Evolutionary conservation across 2,888 invertebrate genomes (phyloP), one percentile per base, ranked within the genome.

Genomic region (Boloria selene): DNA sequence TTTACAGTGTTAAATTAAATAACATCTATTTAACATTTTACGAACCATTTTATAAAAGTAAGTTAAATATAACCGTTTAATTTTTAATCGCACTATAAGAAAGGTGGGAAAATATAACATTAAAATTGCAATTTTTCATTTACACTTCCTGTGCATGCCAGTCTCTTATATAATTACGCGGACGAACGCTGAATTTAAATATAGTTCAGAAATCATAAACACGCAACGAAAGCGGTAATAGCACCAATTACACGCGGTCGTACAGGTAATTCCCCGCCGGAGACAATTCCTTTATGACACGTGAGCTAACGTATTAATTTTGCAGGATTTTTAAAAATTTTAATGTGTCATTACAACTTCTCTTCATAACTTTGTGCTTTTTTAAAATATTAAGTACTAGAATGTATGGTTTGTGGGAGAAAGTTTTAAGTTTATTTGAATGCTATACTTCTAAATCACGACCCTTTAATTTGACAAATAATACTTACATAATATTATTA

Each of bases 181-280:
- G 42, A 22, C 59, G 26, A 44, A 31, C 52, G 18, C 38, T 54
- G 59, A 50, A 59, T 59, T 49, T 64, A 64, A 67, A 64, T 65
- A 65, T 45, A 54, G 50, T 47, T 59, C 49, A 31, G 49, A 52
- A 70, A 68, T 70, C 56, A 63, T 70, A 65, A 70, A 68, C 70
- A 69, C 69, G 70, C 70, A 51, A 70, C 51, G 55, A 51, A 45
- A 50, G 49, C 60, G n/a, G 56, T 67, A 70, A 70, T 69, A 63
- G 62, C 16, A 49, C 50, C 64, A 70, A 67, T 69, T 70, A 68
- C 61, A 22, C 50, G 53, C 58, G 49, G 42, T 38, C 53, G 53
- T 62, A 49, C 42, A 49, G 38, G 42, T 50, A 42, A 50, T 56
- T 56, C 50, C 59, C 54, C 17, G 31, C 22, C 26, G 26, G n/a